Base-by-base conservation (phyloP, 2,113 vertebrate species). In the Tenebrosternarchus preto region DNA sequence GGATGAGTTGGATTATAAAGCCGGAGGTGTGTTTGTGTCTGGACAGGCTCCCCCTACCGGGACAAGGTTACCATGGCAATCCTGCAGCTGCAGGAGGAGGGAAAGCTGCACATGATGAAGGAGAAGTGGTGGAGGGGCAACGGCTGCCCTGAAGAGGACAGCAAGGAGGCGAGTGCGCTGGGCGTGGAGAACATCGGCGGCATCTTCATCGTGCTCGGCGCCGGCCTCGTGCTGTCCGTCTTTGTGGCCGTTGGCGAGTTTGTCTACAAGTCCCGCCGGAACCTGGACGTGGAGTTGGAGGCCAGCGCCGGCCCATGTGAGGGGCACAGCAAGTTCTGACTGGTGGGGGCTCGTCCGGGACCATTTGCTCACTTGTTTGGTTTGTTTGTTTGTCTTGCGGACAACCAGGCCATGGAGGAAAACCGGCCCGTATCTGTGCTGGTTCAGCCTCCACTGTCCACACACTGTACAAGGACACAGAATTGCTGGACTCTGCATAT, bases 51-150 rank as follows among this genome's bases (percentile, higher is more conserved):
- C 57, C 98, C 97, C 2, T 98, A 98, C 89, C 92, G 98, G 85
- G 98, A 99, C 85, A 98, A 97, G 88, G 94, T 99, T 83, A 98
- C 98, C 20, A 98, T 99, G 0, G 98, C 98, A 77, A 98, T 99
- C 90, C 91, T 99, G 72, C 97, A 99, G 88, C 93, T 99, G 31
- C 97, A 99, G 91, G 98, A 99, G 80, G 97, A 97, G 80, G 98
- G 97, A 4, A 99, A 97, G 83, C 90, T 99, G 59, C 98, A 98
- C 87, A 96, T 98, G 96, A 97, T 99, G 96, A 99, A 98, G 89
- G 98, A 98, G 88, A 98, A 97, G 82, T 99, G 98, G 98, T 99
- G 98, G 98, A 79, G 96, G 46, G 97, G 98, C 0, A 97, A 97
- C 0, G 97, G 97, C 63, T 99, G 98, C 81, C 97, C 98, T 0